Conservation (phyloP, 2,797 vertebrate genomes). For the Trachurus trachurus region DNA sequence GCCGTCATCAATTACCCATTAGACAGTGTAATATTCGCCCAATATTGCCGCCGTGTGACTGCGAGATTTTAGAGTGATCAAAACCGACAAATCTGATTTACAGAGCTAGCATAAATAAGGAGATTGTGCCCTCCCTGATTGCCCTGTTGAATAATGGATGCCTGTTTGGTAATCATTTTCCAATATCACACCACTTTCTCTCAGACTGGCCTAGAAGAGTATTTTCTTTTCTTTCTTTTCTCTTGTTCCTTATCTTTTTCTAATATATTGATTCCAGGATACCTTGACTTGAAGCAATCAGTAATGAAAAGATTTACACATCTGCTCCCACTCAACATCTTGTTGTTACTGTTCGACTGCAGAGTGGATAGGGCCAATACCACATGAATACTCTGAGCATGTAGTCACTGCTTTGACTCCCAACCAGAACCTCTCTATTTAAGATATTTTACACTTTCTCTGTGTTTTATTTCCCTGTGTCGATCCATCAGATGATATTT, state of each 20-base stretch:
- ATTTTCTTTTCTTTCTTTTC: slow-evolving; percentile 11
- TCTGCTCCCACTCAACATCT: no score
- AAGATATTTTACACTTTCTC: no score
- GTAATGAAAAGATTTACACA: neutral
- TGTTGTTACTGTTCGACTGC: no score
- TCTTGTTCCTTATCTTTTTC: neutral
- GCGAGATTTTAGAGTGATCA: slow-evolving; percentile 86
- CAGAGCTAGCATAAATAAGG: slow-evolving; percentile 86
- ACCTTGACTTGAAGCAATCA: slow-evolving; percentile 26
- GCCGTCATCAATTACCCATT: slow-evolving; percentile 86
- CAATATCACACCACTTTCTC: slow-evolving; percentile 80
- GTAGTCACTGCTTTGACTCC: no score
- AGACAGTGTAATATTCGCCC: slow-evolving; percentile 85
- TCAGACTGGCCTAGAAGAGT: slow-evolving; percentile 49
- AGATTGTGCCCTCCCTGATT: slow-evolving; percentile 82
- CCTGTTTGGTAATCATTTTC: slow-evolving; percentile 88
- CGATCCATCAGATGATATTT: no score
- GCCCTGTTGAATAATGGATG: slow-evolving; percentile 88
- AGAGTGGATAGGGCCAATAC: no score
- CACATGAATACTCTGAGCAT: no score
- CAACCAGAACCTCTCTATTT: no score
- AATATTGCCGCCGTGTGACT: slow-evolving; percentile 84
- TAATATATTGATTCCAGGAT: neutral
- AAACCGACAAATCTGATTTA: slow-evolving; percentile 89
- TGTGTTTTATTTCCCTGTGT: no score